Conservation (phyloP, 2,888 invertebrate genomes). For the Melanotus villosus region DNA sequence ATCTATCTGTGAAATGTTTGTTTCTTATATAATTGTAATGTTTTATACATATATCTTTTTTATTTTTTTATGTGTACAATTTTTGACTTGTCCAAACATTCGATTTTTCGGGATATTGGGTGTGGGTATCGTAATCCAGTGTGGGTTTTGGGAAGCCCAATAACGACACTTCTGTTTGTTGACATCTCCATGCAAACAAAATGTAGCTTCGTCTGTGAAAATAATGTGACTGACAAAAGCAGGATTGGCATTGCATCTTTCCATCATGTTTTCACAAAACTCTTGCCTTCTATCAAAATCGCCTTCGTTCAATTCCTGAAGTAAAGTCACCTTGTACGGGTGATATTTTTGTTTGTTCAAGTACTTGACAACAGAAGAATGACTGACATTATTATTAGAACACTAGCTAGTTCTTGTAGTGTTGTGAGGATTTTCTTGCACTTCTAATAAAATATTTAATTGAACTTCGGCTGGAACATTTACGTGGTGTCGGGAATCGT, state of each 20-base stretch:
- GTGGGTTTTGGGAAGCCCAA: background rate
- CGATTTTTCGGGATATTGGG: background rate
- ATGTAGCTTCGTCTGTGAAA: too few species aligned
- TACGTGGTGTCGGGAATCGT: too few species aligned
- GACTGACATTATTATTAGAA: background rate
- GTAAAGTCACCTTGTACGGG: background rate
- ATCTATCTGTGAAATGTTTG: too few species aligned
- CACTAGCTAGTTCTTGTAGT: background rate
- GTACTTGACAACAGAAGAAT: background rate
- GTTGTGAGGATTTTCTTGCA: background rate
- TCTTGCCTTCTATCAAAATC: background rate
- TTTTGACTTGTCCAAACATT: background rate
- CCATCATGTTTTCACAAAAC: too few species aligned
- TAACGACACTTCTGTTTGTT: background rate
- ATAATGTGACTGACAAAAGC: background rate
- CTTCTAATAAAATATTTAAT: background rate
- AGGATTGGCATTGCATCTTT: background rate
- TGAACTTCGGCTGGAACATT: background rate
- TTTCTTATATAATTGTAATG: too few species aligned
- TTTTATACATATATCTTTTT: too few species aligned
- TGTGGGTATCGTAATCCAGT: background rate
- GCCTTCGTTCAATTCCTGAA: background rate
- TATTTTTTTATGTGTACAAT: too few species aligned
- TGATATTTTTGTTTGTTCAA: background rate
- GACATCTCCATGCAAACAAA: too few species aligned